phyloP scores from a whole-genome alignment of 2,113 vertebrate genomes.

The Myrmophylax atrothorax region DNA sequence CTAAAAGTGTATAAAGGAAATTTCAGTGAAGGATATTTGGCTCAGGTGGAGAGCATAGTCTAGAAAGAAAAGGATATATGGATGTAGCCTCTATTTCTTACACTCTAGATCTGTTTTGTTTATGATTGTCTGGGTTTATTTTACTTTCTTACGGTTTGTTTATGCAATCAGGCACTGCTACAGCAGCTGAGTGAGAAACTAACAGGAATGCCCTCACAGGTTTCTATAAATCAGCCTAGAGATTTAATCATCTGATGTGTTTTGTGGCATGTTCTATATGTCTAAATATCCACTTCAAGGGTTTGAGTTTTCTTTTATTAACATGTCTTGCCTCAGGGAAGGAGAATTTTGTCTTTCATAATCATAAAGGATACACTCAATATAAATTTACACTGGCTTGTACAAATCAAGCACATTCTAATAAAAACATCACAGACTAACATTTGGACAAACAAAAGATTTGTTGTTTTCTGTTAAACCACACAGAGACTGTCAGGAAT shows the following conservation, averaged over 20 bases:
- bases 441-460: neutral
- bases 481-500: neutral
- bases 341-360: neutral
- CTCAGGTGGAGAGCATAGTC: neutral
- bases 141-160: neutral
- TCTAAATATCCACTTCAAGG: neutral
- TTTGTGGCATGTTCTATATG: neutral
- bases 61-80: neutral
- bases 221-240: neutral
- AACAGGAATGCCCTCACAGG: neutral
- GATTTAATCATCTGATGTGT: neutral
- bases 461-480: neutral
- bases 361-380: neutral
- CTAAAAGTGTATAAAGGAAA: neutral
- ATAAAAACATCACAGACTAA: neutral
- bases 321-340: neutral
- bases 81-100: neutral
- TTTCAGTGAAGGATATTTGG: neutral
- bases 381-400: neutral
- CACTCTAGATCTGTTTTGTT: neutral
- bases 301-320: slow-evolving; percentile 1
- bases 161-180: neutral
- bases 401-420: neutral
- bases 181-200: neutral
- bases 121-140: neutral